A percentile compares a stretch with the other conserved stretches of the same genome.
These are phyloP conservation scores for Acronicta aceris DNA, from an alignment of 2,888 invertebrate genomes.

Conservation along the genomic window DNA sequence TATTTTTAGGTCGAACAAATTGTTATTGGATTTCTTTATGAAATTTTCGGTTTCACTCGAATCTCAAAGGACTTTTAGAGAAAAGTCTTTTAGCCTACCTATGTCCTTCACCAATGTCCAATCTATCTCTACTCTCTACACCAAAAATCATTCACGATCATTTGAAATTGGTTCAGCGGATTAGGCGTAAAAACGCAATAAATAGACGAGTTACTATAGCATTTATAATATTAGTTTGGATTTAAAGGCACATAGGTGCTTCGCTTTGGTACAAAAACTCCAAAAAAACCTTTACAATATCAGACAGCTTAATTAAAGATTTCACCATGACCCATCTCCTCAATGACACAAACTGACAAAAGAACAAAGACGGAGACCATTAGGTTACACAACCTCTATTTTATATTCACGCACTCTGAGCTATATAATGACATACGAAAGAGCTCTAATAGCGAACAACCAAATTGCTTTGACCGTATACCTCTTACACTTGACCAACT, in stretches of 20 bases:
- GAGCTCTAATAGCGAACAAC: conserved; percentile 58
- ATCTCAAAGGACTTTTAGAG: too few species aligned
- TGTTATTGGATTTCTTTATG: too few species aligned
- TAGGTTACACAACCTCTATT: conserved; percentile 76
- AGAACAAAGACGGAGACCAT: conserved; percentile 81
- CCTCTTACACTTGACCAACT: conserved; percentile 36
- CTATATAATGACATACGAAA: conserved; percentile 60
- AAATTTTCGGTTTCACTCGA: too few species aligned
- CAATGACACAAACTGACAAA: conserved; percentile 83
- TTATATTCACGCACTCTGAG: conserved; percentile 60
- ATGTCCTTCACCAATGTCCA: too few species aligned
- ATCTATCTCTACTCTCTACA: too few species aligned
- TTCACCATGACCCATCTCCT: conserved; percentile 83
- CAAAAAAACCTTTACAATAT: conserved; percentile 44
- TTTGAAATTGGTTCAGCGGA: too few species aligned
- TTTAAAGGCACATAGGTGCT: background rate
- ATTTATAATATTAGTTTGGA: too few species aligned
- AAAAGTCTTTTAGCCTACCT: too few species aligned
- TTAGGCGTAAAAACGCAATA: too few species aligned
- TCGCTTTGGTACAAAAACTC: conserved; percentile 25
- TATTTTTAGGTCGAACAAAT: too few species aligned
- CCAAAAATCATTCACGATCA: too few species aligned
- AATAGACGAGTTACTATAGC: too few species aligned
- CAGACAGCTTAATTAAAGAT: conserved; percentile 65
- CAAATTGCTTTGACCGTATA: conserved; percentile 58